Percentiles rank a stretch among this genome's conserved stretches.
These are phyloP conservation scores for Chiloscyllium punctatum DNA, from an alignment of 2,797 vertebrate species.

Conservation along the genomic window DNA sequence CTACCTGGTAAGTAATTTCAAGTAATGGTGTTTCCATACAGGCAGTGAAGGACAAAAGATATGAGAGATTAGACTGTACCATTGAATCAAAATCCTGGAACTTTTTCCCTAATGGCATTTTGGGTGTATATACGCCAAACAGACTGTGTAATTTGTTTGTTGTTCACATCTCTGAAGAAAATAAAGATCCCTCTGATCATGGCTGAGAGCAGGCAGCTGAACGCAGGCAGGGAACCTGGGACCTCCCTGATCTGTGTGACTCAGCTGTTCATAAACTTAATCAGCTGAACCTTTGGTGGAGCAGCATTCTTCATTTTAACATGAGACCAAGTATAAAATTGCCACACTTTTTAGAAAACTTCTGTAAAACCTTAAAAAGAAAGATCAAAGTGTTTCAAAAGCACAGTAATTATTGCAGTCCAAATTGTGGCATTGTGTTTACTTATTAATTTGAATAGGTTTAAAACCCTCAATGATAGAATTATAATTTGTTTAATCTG, in stretches of 20 bases:
- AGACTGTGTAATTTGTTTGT: neutral
- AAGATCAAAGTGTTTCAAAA: neutral
- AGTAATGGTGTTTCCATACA: no score
- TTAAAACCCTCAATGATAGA: conserved; percentile 13
- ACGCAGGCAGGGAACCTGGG: neutral
- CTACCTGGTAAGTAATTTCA: no score
- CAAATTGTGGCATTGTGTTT: neutral
- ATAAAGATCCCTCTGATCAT: neutral
- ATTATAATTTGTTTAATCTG: conserved; percentile 18
- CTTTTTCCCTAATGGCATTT: no score
- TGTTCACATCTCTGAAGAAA: conserved; percentile 4
- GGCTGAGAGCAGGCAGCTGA: conserved; percentile 3
- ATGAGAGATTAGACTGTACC: no score
- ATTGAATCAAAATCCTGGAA: no score
- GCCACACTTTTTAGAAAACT: neutral
- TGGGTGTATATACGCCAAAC: no score
- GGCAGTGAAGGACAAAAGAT: no score
- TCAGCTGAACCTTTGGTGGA: neutral
- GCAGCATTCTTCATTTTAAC: neutral
- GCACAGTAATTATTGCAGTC: neutral
- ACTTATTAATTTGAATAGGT: neutral
- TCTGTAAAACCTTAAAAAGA: neutral
- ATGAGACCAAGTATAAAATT: neutral
- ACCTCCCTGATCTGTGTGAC: neutral
- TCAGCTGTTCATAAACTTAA: conserved; percentile 14